These are phyloP conservation scores for Diadema setosum DNA, from an alignment of 35 echinoderm and acorn worm species.

Conservation along the genomic window DNA sequence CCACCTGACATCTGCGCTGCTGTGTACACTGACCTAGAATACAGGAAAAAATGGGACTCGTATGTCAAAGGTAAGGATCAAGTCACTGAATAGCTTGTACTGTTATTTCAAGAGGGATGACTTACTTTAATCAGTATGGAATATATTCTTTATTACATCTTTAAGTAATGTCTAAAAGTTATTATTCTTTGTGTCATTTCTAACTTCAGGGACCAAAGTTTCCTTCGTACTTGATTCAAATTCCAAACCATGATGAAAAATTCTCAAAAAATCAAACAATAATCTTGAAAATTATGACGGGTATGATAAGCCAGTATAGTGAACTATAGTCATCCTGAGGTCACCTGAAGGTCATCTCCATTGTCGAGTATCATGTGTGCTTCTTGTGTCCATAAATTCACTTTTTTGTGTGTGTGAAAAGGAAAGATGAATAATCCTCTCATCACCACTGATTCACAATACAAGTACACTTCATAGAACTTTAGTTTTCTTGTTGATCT, in stretches of 20 bases:
- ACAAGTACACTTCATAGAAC: not conserved
- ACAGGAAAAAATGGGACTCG: slow-evolving; percentile 85
- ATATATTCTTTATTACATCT: not conserved
- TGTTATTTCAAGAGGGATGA: not conserved
- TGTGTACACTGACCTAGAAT: slow-evolving; percentile 90
- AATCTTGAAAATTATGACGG: too few species aligned
- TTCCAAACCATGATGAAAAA: not conserved
- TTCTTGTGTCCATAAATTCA: not conserved
- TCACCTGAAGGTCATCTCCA: not conserved
- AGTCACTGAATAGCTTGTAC: not conserved
- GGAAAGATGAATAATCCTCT: not conserved
- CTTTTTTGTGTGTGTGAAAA: not conserved
- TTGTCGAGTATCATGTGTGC: not conserved
- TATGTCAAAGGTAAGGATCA: slow-evolving; percentile 90
- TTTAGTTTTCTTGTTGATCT: not conserved
- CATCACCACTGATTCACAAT: not conserved
- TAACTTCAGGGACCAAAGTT: not conserved
- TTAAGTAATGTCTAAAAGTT: not conserved
- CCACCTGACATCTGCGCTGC: slow-evolving; percentile 71
- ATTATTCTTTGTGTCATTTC: too few species aligned
- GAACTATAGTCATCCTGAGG: too few species aligned
- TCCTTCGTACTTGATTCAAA: not conserved
- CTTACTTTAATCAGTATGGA: not conserved
- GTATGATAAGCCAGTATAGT: not conserved
- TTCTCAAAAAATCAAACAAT: too few species aligned